Base-by-base conservation (phyloP, 2,888 invertebrate genomes). In the Dendrolimus houi region DNA sequence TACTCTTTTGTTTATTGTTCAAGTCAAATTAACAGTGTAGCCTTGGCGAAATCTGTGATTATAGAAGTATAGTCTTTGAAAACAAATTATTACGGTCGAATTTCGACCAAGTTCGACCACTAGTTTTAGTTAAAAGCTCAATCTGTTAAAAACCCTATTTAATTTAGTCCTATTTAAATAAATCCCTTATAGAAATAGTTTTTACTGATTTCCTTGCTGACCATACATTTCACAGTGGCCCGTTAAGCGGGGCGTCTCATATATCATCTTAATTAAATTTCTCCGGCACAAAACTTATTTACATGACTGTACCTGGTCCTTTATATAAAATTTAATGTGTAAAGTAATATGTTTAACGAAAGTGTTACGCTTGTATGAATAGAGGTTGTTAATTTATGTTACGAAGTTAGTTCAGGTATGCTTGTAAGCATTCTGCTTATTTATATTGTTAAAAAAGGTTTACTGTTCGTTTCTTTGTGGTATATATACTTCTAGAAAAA, bases 231-330 rank as follows among this genome's bases (percentile, higher is more conserved):
- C 71, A 69, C 59, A 64, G 59, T 66, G 74, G 75, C 79, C 85
- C 85, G 87, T 86, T 87, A 86, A 75, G 77, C 69, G 70, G 64
- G 72, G 77, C 77, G 77, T 77, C 81, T 87, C 89, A 83, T 90
- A 88, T 88, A 88, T 90, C 90, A 90, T 89, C 85, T 87, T 90
- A 89, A 90, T 90, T 89, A 90, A 90, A 90, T 90, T 88, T 89
- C 90, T 83, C 85, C 76, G 70, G 72, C 77, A 75, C 71, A 47
- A 68, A 74, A 78, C 81, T 82, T 86, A 83, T 85, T 88, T 86
- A 87, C 86, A 83, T 80, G 83, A 82, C 76, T 83, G 81, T 83
- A 81, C 83, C 77, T 77, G 75, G 68, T 68, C 64, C 74, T 71
- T 71, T 47, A 47, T 47, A 47, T 47, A 47, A 47, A 47, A 9